phyloP scores from a whole-genome alignment of 2,797 vertebrate genomes.

The Acanthis flammea region DNA sequence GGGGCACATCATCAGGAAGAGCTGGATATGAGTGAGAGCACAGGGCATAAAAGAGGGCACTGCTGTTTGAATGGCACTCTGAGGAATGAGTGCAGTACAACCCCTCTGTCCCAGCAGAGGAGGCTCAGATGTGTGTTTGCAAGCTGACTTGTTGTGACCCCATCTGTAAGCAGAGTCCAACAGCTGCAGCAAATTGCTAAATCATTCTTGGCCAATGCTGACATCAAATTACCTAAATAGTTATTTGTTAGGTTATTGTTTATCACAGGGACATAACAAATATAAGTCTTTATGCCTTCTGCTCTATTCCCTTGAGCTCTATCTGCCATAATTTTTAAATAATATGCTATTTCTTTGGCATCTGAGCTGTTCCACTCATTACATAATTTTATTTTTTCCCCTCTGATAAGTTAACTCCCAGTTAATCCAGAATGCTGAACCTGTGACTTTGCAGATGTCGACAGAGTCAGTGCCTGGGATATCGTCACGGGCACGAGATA shows the following conservation, averaged over 20 bases:
- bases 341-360: background rate
- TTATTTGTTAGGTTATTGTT: background rate
- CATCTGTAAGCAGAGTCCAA: background rate
- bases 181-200: constrained; percentile 1
- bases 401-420: background rate
- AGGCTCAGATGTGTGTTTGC: background rate
- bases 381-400: background rate
- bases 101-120: background rate
- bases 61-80: background rate
- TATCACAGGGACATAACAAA: background rate
- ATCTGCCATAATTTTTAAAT: background rate
- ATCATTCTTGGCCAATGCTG: background rate
- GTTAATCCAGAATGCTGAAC: constrained; percentile 12
- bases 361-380: background rate
- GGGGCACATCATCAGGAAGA: background rate
- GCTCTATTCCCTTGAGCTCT: background rate
- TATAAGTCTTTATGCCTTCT: background rate
- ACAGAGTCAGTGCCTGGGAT: background rate
- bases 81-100: background rate
- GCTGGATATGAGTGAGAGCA: background rate
- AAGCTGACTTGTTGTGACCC: background rate
- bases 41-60: background rate
- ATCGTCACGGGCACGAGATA: background rate
- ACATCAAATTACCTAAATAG: background rate
- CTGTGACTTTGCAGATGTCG: constrained; percentile 18